Percentiles rank a stretch among this genome's conserved stretches.
These are phyloP conservation scores for Timema podura DNA, from an alignment of 2,888 invertebrate species.

Conservation along the genomic window DNA sequence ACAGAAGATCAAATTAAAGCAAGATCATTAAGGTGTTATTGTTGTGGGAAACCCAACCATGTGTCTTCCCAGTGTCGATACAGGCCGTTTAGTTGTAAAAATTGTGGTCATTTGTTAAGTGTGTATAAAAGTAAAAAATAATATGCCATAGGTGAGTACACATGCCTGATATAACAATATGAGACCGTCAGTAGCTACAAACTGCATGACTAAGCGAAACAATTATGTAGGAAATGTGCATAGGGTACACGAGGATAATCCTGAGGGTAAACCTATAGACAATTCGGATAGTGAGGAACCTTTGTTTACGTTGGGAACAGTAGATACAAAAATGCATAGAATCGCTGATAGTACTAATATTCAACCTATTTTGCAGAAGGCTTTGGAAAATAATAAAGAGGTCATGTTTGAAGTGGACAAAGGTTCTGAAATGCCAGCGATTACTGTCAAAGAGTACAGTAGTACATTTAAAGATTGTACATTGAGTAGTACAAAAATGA, in stretches of 20 bases:
- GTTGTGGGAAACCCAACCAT: not conserved
- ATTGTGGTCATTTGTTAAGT: not conserved
- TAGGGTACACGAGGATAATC: too few species aligned
- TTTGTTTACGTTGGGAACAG: too few species aligned
- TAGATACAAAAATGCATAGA: too few species aligned
- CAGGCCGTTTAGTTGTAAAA: not conserved
- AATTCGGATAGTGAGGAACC: too few species aligned
- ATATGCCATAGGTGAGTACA: not conserved
- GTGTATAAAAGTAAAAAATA: not conserved
- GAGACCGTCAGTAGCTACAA: not conserved
- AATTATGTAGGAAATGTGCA: not conserved
- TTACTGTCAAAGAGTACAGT: not conserved
- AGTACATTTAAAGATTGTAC: not conserved
- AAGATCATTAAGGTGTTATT: not conserved
- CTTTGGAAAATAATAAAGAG: not conserved
- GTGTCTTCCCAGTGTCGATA: not conserved
- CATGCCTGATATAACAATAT: not conserved
- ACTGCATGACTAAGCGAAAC: not conserved
- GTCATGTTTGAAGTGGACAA: not conserved
- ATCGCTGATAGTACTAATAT: too few species aligned
- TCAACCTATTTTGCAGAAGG: not conserved
- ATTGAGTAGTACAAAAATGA: not conserved
- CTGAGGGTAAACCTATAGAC: too few species aligned
- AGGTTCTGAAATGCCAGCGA: not conserved
- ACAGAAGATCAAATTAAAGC: too few species aligned